Percentiles rank a stretch among this genome's conserved stretches.
Evolutionary conservation across 2,888 invertebrate species (phyloP).

Genomic region (Machimus rusticus): DNA sequence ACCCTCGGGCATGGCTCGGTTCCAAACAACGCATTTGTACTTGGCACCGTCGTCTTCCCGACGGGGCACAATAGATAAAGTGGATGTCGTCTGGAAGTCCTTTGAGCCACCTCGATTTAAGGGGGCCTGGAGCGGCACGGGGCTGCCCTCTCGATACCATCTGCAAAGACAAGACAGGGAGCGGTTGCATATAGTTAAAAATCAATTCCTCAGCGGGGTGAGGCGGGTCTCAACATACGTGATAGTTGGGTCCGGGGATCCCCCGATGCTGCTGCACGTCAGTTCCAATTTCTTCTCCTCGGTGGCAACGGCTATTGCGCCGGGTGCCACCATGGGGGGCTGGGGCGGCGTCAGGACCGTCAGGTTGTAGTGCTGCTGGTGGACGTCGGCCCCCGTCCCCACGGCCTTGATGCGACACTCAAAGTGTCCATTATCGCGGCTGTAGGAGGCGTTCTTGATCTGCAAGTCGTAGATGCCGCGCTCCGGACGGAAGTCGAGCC

Average conservation of each 20-base stretch:
- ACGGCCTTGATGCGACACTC: slow-evolving; percentile 87
- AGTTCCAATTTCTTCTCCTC: slow-evolving; percentile 81
- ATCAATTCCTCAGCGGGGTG: slow-evolving; percentile 50
- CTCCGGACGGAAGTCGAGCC: slow-evolving; percentile 79
- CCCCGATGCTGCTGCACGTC: slow-evolving; percentile 83
- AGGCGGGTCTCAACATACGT: slow-evolving; percentile 64
- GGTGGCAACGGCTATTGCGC: slow-evolving; percentile 78
- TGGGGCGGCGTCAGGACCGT: slow-evolving; percentile 88
- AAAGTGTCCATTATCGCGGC: slow-evolving; percentile 89
- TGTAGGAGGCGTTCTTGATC: slow-evolving; percentile 89
- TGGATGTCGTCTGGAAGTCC: slow-evolving; percentile 77
- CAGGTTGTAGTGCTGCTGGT: slow-evolving; percentile 82
- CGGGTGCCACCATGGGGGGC: slow-evolving; percentile 79
- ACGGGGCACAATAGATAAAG: slow-evolving; percentile 77
- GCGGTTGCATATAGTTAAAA: slow-evolving; percentile 19
- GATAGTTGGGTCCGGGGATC: slow-evolving; percentile 89
- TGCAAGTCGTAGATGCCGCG: slow-evolving; percentile 88
- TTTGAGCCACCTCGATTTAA: slow-evolving; percentile 75
- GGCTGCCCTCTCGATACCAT: slow-evolving; percentile 83
- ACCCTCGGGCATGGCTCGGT: slow-evolving; percentile 85
- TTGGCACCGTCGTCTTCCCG: slow-evolving; percentile 85
- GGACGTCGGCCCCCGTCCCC: slow-evolving; percentile 83
- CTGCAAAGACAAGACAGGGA: slow-evolving; percentile 58
- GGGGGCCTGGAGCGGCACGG: slow-evolving; percentile 75
- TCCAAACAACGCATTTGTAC: slow-evolving; percentile 87